Conservation (phyloP, 2,797 vertebrate species). For the Bradypodion pumilum region DNA sequence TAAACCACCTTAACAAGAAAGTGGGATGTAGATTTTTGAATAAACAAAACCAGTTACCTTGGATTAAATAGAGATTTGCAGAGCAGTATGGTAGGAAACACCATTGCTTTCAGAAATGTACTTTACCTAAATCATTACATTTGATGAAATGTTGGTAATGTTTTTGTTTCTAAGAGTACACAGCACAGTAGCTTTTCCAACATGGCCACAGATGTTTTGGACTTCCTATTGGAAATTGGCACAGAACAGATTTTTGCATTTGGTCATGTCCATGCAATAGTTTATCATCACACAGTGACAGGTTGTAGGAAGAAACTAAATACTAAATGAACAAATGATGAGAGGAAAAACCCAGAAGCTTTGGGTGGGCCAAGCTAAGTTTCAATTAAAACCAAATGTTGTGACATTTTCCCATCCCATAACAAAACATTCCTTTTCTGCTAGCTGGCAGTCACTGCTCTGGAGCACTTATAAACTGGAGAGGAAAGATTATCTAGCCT, state of each 20-base stretch:
- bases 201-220: slow-evolving; percentile 54
- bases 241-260: slow-evolving; percentile 54
- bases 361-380: slow-evolving; percentile 40
- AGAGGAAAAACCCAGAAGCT: slow-evolving; percentile 46
- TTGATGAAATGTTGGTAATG: slow-evolving; percentile 58
- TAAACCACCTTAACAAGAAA: neutral
- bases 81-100: neutral
- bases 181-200: slow-evolving; percentile 46
- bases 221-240: slow-evolving; percentile 69
- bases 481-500: slow-evolving; percentile 25
- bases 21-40: neutral
- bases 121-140: slow-evolving; percentile 38
- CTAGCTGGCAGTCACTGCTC: slow-evolving; percentile 18
- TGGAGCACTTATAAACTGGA: slow-evolving; percentile 40
- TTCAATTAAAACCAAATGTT: slow-evolving; percentile 63
- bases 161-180: slow-evolving; percentile 50
- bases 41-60: neutral
- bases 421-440: slow-evolving; percentile 49
- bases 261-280: slow-evolving; percentile 52
- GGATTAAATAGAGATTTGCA: slow-evolving; percentile 26
- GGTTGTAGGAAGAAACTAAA: slow-evolving; percentile 63
- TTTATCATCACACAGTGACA: slow-evolving; percentile 48
- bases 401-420: slow-evolving; percentile 44
- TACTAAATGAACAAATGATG: slow-evolving; percentile 46
- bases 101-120: slow-evolving; percentile 30